Evolutionary conservation across 2,888 invertebrate species (phyloP).

Genomic region (Machimus atricapillus): DNA sequence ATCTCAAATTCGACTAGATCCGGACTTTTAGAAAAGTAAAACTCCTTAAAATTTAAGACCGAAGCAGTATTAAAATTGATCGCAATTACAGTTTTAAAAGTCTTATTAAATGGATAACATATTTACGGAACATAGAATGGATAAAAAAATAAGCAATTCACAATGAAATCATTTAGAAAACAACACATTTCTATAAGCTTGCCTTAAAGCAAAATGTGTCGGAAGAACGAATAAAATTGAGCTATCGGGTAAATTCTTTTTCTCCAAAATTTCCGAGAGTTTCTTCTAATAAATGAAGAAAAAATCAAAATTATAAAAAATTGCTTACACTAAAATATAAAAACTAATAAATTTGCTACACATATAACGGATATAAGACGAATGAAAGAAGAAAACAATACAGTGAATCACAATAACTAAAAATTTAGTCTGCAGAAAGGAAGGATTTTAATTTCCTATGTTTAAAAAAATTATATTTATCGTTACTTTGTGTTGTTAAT

Average conservation of each 20-base stretch:
- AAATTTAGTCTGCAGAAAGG: neutral
- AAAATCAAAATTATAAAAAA: neutral
- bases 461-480: constrained; percentile 44
- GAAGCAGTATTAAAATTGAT: neutral
- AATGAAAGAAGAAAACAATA: neutral
- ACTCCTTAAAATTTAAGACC: neutral
- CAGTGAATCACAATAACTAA: neutral
- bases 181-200: constrained; percentile 37
- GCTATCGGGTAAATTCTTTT: neutral
- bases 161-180: neutral
- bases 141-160: neutral
- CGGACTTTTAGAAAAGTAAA: neutral
- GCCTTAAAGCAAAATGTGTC: constrained; percentile 29
- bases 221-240: neutral
- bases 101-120: neutral
- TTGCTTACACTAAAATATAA: neutral
- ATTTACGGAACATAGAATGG: neutral
- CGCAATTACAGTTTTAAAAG: neutral
- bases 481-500: constrained; percentile 50
- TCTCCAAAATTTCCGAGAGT: constrained; percentile 7
- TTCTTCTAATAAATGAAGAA: constrained; percentile 26
- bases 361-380: neutral
- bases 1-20: neutral
- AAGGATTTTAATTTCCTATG: constrained; percentile 7
- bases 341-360: neutral